Base-by-base conservation (phyloP, 2,888 invertebrate species). In the Lasioglossum leucozonium region DNA sequence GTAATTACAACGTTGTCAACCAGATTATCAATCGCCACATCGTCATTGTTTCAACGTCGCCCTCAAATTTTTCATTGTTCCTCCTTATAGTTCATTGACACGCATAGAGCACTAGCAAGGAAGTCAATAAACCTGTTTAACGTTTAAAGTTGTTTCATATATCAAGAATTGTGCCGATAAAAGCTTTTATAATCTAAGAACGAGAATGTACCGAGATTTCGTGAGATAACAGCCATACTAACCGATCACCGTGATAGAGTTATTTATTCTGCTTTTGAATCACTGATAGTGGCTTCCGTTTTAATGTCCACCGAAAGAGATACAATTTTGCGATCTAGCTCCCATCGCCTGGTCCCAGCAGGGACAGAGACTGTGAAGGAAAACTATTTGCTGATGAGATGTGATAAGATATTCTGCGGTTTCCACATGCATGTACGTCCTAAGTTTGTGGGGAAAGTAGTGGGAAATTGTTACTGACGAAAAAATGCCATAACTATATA, bases 61-160 rank as follows among this genome's bases (percentile, higher is more conserved):
- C 55, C 55, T n/a, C 55, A 55, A n/a, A n/a, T n/a, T 51, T 51
- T 51, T 55, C 55, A n/a, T n/a, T n/a, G n/a, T 55, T 55, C n/a
- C 10, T n/a, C 8, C 8, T 62, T 62, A 30, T 8, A 62, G 62
- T 62, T 30, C 62, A 62, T 62, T 34, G 62, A 18, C 16, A 30
- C 16, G 62, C 62, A 6, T 8, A 3, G 10, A 16, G 8, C 18
- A 62, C 30, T 34, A 62, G 16, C 8, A 18, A 62, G 34, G 30
- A 62, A 30, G 62, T 18, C 30, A 18, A 16, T 18, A 30, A 18
- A 62, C 16, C 6, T 62, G 30, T n/a, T n/a, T 1, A n/a, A 55
- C 55, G 10, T 55, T 55, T 55, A 55, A n/a, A n/a, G n/a, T 11
- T 55, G 55, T n/a, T n/a, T 55, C 55, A 11, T 4, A 11, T n/a